These are phyloP conservation scores for Drosophila subsilvestris DNA, from an alignment of 2,888 invertebrate species.

Conservation along the genomic window DNA sequence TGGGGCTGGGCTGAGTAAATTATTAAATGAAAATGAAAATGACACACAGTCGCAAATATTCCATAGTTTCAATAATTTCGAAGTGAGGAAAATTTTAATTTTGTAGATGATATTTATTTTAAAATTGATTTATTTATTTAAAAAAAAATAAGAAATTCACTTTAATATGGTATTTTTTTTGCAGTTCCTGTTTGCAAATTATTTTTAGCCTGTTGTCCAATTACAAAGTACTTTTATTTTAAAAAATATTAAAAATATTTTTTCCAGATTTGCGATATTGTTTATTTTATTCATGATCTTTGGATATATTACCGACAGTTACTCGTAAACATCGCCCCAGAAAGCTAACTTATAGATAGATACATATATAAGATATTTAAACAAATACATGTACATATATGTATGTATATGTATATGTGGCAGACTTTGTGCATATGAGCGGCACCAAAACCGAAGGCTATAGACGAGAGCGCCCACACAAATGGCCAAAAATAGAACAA, in stretches of 20 bases:
- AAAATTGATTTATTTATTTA: not conserved
- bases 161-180: not conserved
- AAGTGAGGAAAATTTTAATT: too few relatives aligned
- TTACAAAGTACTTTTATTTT: not conserved
- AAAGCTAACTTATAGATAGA: conserved; percentile 45
- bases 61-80: too few relatives aligned
- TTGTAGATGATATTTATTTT: too few relatives aligned
- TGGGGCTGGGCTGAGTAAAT: too few relatives aligned
- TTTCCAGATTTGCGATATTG: conserved; percentile 19
- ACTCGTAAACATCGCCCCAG: conserved; percentile 45
- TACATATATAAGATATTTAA: conserved; percentile 23
- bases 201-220: not conserved
- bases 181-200: not conserved
- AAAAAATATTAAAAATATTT: conserved; percentile 4
- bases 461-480: conserved; percentile 65
- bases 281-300: conserved; percentile 35
- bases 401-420: conserved; percentile 20
- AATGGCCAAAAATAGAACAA: conserved; percentile 63
- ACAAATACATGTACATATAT: conserved; percentile 23
- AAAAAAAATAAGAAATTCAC: not conserved
- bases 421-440: conserved; percentile 36
- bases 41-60: not conserved
- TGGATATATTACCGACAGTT: conserved; percentile 32
- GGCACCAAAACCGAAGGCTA: conserved; percentile 56
- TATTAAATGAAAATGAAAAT: too few relatives aligned